Evolutionary conservation across 2,113 vertebrate species (phyloP).

Genomic region (Neolamprologus fasciatus): DNA sequence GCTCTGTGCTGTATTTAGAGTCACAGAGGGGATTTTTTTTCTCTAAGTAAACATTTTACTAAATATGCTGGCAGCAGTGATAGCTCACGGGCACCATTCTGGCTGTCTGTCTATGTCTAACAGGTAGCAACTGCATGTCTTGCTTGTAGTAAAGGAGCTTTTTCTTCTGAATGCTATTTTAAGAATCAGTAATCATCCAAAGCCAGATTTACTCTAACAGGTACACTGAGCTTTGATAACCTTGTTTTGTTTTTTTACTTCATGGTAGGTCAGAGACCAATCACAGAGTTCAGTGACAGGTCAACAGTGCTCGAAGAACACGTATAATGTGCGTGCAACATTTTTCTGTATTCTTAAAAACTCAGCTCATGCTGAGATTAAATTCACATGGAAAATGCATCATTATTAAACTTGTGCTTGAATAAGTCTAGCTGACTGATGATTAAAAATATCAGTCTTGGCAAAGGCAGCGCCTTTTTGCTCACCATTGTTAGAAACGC

Average conservation of each 20-base stretch:
- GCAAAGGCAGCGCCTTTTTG: background rate
- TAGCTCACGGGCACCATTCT: background rate
- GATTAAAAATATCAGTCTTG: background rate
- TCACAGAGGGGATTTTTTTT: rapidly evolving
- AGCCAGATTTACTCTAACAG: slow-evolving; percentile 41
- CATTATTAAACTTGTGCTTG: background rate
- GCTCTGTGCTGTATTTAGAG: background rate
- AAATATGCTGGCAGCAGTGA: background rate
- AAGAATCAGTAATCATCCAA: slow-evolving; percentile 31
- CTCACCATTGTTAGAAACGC: background rate
- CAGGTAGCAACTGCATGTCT: background rate
- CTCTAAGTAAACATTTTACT: background rate
- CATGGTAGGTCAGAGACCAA: background rate
- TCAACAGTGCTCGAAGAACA: background rate
- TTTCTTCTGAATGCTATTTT: slow-evolving; percentile 16
- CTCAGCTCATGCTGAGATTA: background rate
- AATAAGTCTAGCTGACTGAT: background rate
- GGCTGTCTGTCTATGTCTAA: background rate
- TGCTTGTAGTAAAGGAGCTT: background rate
- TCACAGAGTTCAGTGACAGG: background rate
- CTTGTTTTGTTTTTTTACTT: background rate
- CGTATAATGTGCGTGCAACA: background rate
- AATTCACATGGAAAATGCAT: background rate
- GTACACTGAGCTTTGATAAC: slow-evolving; percentile 12
- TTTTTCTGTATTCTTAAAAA: background rate